Evolutionary conservation across 2,113 vertebrate genomes (phyloP), one percentile per base, ranked within the genome.

Genomic region (Eulemur rufifrons): DNA sequence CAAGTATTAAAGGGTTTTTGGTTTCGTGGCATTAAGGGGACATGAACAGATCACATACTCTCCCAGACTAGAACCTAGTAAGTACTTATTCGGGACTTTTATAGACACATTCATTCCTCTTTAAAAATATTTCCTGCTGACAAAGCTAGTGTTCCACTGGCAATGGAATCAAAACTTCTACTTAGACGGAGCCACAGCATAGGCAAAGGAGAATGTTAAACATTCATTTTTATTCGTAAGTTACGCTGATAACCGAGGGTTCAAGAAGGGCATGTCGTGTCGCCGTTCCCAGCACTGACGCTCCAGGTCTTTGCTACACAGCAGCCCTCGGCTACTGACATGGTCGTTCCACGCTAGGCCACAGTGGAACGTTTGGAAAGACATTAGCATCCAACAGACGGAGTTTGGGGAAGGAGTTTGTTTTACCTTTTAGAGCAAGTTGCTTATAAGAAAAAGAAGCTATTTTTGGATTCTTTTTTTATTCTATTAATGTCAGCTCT

Each of bases 391-490:
- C 86, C 20, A 93, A 0, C n/a, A 80, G 71, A 20, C 29, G 47
- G 59, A 88, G 50, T 86, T 96, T 93, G 6, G 27, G 45, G 61
- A 95, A 96, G 50, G 29, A 93, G 59, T 96, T 89, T 89, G 50
- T 80, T 96, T 97, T 94, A 88, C 68, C 81, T 95, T 93, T 20
- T 17, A 56, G 52, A 84, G 32, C 29, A 42, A 96, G 54, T 88
- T 97, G 89, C 63, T 94, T 90, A 88, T 95, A 91, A 83, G 78
- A 95, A 85, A 94, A 84, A n/a, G 56, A 63, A 76, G 59, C 84
- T 97, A 96, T 98, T 98, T 96, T 95, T 86, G 80, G 78, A 78
- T 93, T 89, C 64, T 8, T 27, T 90, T 94, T 97, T 96, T 64
- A 95, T 80, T 97, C 89, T 93, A 32, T 95, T 94, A 96, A 95